phyloP scores from a whole-genome alignment of 2,888 invertebrate species.

The Chrysolina haemoptera region DNA sequence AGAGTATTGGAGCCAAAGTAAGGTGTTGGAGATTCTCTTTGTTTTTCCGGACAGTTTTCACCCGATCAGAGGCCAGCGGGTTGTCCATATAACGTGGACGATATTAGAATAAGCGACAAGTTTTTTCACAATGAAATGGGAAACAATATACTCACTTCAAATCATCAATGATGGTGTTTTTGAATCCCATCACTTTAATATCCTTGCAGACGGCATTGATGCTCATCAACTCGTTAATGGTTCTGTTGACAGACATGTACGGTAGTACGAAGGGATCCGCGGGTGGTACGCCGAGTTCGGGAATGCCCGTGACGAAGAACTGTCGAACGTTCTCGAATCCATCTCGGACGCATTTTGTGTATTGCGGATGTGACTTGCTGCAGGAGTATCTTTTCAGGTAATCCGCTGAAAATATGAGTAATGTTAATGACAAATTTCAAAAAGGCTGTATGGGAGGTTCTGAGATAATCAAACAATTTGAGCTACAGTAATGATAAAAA shows the following conservation, averaged over 20 bases:
- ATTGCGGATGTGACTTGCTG: slow-evolving; percentile 75
- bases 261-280: slow-evolving; percentile 81
- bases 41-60: no score
- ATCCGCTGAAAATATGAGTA: slow-evolving; percentile 72
- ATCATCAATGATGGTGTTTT: slow-evolving; percentile 76
- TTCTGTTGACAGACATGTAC: slow-evolving; percentile 78
- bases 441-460: no score
- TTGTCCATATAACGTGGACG: no score
- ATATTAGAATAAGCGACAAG: no score
- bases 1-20: no score
- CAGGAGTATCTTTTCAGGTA: slow-evolving; percentile 76
- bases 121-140: no score
- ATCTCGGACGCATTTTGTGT: slow-evolving; percentile 76
- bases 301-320: slow-evolving; percentile 76
- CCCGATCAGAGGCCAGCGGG: no score
- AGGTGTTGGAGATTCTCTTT: no score
- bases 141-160: slow-evolving; percentile 73
- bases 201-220: slow-evolving; percentile 79
- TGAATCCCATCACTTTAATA: slow-evolving; percentile 77
- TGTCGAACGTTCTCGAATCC: slow-evolving; percentile 76
- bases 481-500: no score
- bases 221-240: slow-evolving; percentile 77
- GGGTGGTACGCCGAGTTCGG: slow-evolving; percentile 78
- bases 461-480: no score
- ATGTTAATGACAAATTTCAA: no score